Evolutionary conservation across 1,140 invertebrate species (phyloP).

Genomic region (Danaus melanippus): DNA sequence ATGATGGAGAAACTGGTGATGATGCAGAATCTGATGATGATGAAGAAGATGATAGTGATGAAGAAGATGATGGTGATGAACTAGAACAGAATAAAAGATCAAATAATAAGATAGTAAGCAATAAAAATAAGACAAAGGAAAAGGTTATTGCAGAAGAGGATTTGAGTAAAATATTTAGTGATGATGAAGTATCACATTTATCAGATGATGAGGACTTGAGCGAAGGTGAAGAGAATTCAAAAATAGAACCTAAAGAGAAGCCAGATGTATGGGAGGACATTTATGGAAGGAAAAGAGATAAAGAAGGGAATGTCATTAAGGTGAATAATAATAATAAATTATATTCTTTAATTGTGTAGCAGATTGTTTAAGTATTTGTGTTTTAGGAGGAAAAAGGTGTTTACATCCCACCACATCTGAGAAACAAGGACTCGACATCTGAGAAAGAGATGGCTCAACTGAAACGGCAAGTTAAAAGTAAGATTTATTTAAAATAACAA

Average conservation of each 20-base stretch:
- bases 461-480: constrained; percentile 85
- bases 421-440: constrained; percentile 69
- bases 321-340: constrained; percentile 27
- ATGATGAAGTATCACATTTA: constrained; percentile 59
- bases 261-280: constrained; percentile 88
- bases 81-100: constrained; percentile 11
- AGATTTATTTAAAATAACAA: constrained; percentile 17
- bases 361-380: constrained; percentile 5
- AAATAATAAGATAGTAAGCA: constrained; percentile 2
- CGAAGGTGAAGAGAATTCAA: constrained; percentile 21
- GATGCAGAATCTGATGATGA: constrained; percentile 31
- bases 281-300: constrained; percentile 89
- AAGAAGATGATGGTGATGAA: constrained; percentile 24
- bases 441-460: constrained; percentile 77
- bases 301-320: constrained; percentile 83
- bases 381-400: constrained; percentile 71
- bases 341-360: not conserved
- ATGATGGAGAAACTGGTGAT: constrained; percentile 20
- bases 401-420: constrained; percentile 88
- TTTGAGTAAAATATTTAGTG: constrained; percentile 58
- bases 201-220: constrained; percentile 47
- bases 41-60: constrained; percentile 35
- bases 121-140: constrained; percentile 21
- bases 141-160: constrained; percentile 43
- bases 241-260: constrained; percentile 36